Conservation (phyloP, 2,888 invertebrate species). For the Stegophylla sp. region DNA sequence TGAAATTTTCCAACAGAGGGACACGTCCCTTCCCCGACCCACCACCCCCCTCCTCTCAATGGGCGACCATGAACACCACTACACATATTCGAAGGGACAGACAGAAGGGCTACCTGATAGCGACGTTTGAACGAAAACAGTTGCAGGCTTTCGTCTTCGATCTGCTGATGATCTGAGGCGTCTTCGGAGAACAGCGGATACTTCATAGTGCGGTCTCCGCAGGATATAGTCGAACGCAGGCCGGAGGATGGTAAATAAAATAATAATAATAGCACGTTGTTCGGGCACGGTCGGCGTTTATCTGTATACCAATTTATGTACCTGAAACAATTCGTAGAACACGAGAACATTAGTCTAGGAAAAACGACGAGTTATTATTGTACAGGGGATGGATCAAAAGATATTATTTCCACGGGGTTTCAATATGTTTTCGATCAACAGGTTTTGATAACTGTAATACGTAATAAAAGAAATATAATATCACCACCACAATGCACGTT, state of each 20-base stretch:
- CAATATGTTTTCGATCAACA: too few species aligned
- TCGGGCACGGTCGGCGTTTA: not conserved
- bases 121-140: conserved; percentile 57
- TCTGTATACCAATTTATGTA: conserved; percentile 31
- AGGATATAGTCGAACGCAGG: not conserved
- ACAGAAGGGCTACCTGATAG: conserved; percentile 42
- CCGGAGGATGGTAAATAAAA: too few species aligned
- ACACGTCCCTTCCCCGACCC: too few species aligned
- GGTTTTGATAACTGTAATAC: too few species aligned
- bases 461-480: too few species aligned
- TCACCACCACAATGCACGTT: too few species aligned
- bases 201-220: conserved; percentile 29
- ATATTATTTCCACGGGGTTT: not conserved
- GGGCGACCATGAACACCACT: not conserved
- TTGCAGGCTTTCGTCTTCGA: conserved; percentile 42
- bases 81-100: not conserved
- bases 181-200: conserved; percentile 47
- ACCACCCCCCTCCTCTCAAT: too few species aligned
- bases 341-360: not conserved
- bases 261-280: not conserved
- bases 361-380: not conserved
- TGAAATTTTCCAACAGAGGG: too few species aligned
- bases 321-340: conserved; percentile 25
- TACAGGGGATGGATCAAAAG: not conserved
- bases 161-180: conserved; percentile 11